Base-by-base conservation (phyloP, 2,113 vertebrate species). In the Sturnus vulgaris region DNA sequence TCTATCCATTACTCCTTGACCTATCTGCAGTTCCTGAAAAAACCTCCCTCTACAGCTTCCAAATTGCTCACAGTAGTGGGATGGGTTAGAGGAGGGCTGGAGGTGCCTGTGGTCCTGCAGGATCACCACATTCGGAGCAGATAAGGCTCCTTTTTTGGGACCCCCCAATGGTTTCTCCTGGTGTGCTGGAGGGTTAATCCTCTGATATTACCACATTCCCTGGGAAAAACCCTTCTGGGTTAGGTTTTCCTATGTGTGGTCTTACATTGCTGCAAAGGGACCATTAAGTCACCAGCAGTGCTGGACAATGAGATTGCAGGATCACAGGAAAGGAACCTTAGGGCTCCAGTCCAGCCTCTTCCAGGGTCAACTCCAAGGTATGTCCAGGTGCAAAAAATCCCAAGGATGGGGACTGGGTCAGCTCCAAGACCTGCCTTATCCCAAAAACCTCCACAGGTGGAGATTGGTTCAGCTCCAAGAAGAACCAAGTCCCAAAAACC, bases 61-160 rank as follows among this genome's bases (percentile, higher is more conserved):
- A 35, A 50, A 75, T 11, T 21, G 15, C n/a, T 31, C 27, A 46
- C 0, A 0, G 4, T 18, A 64, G 8, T 47, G 37, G 49, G n/a
- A 65, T 4, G 6, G 11, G 8, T 64, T 24, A 64, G 56, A 71
- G 11, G 23, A 87, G 23, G 6, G 17, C 22, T 61, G 64, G 18
- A 77, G 37, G 28, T 7, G 3, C 19, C n/a, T 9, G 3, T 10
- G 31, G 52, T 63, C 69, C 31, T 16, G 5, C 39, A 68, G 11
- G 42, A 69, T 63, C 46, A 65, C 12, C 49, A 64, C 0, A 1
- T 42, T 60, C 40, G 78, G 21, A 0, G 2, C 31, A 49, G 63
- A 75, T 24, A 0, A 1, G 4, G 5, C 24, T 82, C 31, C 13
- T 40, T n/a, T 89, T 46, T n/a, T 53, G 60, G 9, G 5, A 81